These are phyloP conservation scores for Cataglyphis hispanica DNA, from an alignment of 1,140 invertebrate species.

Conservation along the genomic window DNA sequence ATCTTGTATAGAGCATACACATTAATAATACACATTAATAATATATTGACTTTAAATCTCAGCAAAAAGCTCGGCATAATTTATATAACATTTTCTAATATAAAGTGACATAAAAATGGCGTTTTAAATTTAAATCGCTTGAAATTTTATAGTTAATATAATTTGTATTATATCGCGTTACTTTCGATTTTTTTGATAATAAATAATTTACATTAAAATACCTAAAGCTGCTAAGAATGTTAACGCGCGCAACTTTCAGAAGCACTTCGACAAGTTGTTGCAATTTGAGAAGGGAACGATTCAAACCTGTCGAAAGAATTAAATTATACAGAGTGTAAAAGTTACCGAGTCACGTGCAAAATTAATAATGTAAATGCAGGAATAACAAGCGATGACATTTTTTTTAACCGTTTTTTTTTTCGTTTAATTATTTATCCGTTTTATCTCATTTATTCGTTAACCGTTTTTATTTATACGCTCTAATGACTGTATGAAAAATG, in stretches of 20 bases:
- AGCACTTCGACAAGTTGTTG: neutral
- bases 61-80: neutral
- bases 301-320: neutral
- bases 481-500: slow-evolving; percentile 14
- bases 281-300: neutral
- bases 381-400: neutral
- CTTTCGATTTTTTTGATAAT: neutral
- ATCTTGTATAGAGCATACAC: neutral
- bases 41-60: slow-evolving; percentile 4
- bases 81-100: slow-evolving; percentile 12
- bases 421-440: no score
- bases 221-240: neutral
- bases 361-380: slow-evolving; percentile 39
- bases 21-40: neutral
- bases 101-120: neutral
- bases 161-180: neutral
- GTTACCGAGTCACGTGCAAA: slow-evolving; percentile 8
- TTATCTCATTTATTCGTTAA: no score
- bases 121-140: neutral
- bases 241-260: neutral
- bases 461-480: no score
- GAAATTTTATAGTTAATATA: neutral
- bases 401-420: neutral
- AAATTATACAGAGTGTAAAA: slow-evolving; percentile 10
- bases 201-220: neutral